Evolutionary conservation across 1,140 invertebrate species (phyloP), one percentile per base, ranked within the genome.

Genomic region (Drosophila parabipectinata): DNA sequence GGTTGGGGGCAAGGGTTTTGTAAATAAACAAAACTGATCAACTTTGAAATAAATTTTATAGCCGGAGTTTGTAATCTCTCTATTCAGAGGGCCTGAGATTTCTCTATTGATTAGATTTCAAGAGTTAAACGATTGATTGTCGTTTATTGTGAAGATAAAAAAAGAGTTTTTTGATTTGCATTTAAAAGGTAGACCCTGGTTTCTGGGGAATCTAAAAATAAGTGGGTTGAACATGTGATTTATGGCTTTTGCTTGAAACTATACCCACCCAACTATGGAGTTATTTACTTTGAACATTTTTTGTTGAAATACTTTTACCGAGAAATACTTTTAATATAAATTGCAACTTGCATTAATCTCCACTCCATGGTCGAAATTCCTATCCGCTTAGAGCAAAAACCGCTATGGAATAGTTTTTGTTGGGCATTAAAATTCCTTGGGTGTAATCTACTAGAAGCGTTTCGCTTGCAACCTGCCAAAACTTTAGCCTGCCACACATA

Each of bases 1-100:
- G 63, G 34, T 34, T 34, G 15, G 15, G 45, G 32, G 32, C 26
- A 64, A 63, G 66, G 66, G 45, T 69, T 79, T 69, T 60, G 39
- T 74, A 82, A 79, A 79, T 75, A 83, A 82, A 83, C 71, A 82
- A 69, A 79, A 28, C 41, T 30, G 48, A 62, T 48, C 59, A 62
- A 79, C 60, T 71, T 54, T 34, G 14, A 39, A 64, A 74, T 56
- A 56, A 51, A 63, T 28, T 74, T 21, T 47, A 8, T 21, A 39
- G 59, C 63, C 15, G 30, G 21, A 53, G 58, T 64, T 63, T 32
- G 63, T 69, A 57, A 69, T 69, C 66, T 57, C 64, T 69, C 63
- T 37, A 57, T 57, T 68, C 51, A 39, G 24, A 26, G 15, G 28
- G 66, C 28, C 9, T 3, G 21, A 57, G 52, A 69, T 69, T 69